Base-by-base conservation (phyloP, 2,888 invertebrate genomes). In the Hipparchia semele region DNA sequence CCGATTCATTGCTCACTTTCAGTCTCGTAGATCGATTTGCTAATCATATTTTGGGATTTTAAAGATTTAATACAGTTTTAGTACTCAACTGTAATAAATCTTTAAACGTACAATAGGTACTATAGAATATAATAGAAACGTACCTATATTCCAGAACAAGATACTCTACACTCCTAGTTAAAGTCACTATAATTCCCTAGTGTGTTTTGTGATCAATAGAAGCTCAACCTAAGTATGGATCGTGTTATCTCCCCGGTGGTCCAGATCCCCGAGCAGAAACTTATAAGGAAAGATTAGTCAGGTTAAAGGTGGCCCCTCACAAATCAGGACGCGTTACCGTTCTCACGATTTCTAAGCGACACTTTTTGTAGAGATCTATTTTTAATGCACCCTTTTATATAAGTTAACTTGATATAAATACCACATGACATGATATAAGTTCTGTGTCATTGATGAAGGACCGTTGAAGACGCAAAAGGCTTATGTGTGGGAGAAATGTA, bases 291-390 rank as follows among this genome's bases (percentile, higher is more conserved):
- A 64, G 59, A 59, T 33, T 65, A 59, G 61, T 58, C 10, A 67
- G 73, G 75, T 69, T 71, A 68, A 73, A 73, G 73, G 75, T 71
- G 68, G 39, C 59, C 62, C 69, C 12, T 58, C 56, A 73, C 68
- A 65, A 53, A 46, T 70, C 59, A 61, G 68, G 51, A 54, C 69
- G 69, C 65, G 68, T 62, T 68, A 61, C 56, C 71, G 51, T 72
- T 69, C 75, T 69, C 73, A 67, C 69, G 71, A 70, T 66, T 54
- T 49, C 46, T 33, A 39, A 10, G 65, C 23, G 65, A 10, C 45
- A 56, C 68, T 70, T 73, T 71, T 70, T 71, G 60, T 69, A 33
- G 59, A 65, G 33, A 61, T 70, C 69, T 73, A 73, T 75, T 73
- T 74, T 70, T 66, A 59, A 73, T 54, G 69, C 62, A 67, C 46